Conservation (phyloP, 2,113 vertebrate species). For the Rhodinocichla rosea region DNA sequence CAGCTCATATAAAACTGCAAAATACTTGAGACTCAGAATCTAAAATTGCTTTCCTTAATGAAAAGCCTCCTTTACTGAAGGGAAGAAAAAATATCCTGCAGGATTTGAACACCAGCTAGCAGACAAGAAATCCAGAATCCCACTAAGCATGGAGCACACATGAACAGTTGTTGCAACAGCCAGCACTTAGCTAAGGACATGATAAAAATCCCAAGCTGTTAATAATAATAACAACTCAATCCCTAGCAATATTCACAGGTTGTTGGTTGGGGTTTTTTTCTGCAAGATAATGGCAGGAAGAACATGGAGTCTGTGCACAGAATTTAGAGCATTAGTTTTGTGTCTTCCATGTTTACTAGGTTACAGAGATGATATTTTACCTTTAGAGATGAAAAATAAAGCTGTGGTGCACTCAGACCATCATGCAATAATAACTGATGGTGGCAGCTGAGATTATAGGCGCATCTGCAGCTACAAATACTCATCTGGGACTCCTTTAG, state of each 20-base stretch:
- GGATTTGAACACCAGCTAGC: background rate
- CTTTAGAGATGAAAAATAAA: conserved; percentile 4
- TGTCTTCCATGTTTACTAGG: background rate
- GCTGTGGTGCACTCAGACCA: background rate
- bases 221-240: background rate
- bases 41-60: conserved; percentile 26
- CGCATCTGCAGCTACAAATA: conserved; percentile 10
- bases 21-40: background rate
- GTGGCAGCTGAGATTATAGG: background rate
- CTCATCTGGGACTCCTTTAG: conserved; percentile 11
- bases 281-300: background rate
- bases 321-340: background rate
- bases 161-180: background rate
- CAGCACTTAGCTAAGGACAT: background rate
- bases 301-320: background rate
- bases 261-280: background rate
- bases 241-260: background rate
- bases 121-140: background rate
- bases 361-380: background rate
- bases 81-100: background rate
- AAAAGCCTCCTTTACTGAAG: conserved; percentile 6
- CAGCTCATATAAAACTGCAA: background rate
- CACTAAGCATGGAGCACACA: background rate
- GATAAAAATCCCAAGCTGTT: background rate
- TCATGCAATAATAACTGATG: background rate